Percentiles rank a stretch among this genome's conserved stretches.
These are phyloP conservation scores for Tetrapedia diversipes DNA, from an alignment of 2,888 invertebrate species.

Conservation along the genomic window DNA sequence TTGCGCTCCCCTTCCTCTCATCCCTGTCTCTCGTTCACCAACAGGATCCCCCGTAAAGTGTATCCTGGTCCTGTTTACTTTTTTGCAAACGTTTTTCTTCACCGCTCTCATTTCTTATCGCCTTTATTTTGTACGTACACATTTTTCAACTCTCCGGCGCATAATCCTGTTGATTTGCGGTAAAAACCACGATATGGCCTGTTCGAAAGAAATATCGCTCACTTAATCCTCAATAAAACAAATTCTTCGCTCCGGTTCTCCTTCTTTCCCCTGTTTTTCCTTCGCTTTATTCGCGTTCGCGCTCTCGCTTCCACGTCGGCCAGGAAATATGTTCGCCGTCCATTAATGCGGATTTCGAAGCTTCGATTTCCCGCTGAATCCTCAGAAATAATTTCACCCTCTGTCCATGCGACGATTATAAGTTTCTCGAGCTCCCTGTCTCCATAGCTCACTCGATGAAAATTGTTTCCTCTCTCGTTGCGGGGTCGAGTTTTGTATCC, in stretches of 20 bases:
- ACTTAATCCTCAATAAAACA: conserved; percentile 35
- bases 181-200: conserved; percentile 35
- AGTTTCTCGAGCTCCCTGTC: not conserved
- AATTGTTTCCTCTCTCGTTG: not conserved
- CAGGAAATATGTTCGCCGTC: not conserved
- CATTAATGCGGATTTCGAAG: not conserved
- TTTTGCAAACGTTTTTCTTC: conserved; percentile 15
- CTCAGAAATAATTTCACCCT: conserved; percentile 6
- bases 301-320: too few relatives aligned
- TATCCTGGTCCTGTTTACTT: not conserved
- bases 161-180: conserved; percentile 50
- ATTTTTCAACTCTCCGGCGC: conserved; percentile 37
- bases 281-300: not conserved
- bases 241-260: conserved; percentile 8
- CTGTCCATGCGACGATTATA: not conserved
- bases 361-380: not conserved
- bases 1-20: not conserved
- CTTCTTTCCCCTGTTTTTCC: not conserved
- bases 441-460: not conserved
- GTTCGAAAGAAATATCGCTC: conserved; percentile 31
- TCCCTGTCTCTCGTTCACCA: not conserved
- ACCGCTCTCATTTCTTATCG: conserved; percentile 20
- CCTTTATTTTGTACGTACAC: conserved; percentile 20
- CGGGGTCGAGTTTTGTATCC: too few relatives aligned
- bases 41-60: conserved; percentile 20